Conservation (phyloP, 2,113 vertebrate genomes). For the Grus americana region DNA sequence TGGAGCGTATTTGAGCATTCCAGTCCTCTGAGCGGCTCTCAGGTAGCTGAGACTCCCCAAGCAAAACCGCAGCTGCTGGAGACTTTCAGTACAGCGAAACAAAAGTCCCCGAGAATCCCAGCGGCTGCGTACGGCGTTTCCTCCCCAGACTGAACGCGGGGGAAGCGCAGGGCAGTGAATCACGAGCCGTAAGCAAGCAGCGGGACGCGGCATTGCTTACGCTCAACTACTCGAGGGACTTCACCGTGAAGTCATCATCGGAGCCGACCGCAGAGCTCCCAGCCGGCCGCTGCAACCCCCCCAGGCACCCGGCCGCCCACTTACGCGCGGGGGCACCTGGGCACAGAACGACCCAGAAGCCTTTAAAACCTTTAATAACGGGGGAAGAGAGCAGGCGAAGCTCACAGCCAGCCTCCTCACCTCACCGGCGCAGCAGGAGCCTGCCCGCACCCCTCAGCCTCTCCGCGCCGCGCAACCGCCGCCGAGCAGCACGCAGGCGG, state of each 20-base stretch:
- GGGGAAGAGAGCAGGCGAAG: too few relatives aligned
- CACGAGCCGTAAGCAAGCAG: accelerated
- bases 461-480: too few relatives aligned
- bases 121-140: accelerated
- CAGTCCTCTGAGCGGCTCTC: not conserved
- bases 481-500: too few relatives aligned
- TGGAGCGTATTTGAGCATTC: not conserved
- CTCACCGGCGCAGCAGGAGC: too few relatives aligned
- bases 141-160: accelerated
- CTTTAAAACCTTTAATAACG: too few relatives aligned
- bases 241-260: accelerated
- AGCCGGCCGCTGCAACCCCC: accelerated
- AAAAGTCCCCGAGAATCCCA: not conserved
- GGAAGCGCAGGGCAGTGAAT: accelerated
- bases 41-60: not conserved
- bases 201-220: accelerated
- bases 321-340: accelerated
- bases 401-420: too few relatives aligned
- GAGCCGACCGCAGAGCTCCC: too few relatives aligned
- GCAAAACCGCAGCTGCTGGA: not conserved
- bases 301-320: too few relatives aligned
- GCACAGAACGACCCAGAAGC: too few relatives aligned
- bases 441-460: too few relatives aligned
- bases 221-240: not conserved
- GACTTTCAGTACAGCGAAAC: accelerated